Base-by-base conservation (phyloP, 23 tunicate species). In the Oikopleura dioica region DNA sequence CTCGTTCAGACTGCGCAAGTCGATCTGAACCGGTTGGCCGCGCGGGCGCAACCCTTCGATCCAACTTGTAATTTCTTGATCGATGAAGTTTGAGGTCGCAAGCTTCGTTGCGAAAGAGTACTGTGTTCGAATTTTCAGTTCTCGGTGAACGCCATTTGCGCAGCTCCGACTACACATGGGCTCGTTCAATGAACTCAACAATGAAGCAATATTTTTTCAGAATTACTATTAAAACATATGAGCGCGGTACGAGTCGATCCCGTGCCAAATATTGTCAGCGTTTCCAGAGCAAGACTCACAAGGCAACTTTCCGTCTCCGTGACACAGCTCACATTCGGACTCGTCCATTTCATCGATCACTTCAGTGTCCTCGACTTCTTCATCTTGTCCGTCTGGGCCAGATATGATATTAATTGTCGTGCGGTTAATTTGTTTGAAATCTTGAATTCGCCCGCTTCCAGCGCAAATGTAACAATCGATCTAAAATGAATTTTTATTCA, bases 381-480 rank as follows among this genome's bases (percentile, higher is more conserved):
- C 72, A 28, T 63, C 72, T 24, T 21, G 4, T 28, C 72, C 72
- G 16, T 63, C 72, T 2, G 4, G 30, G 33, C 26, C 26, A 2
- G 2, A 2, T 28, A 63, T 28, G 5, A 63, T 2, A 2, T 24
- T 63, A 2, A 12, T 63, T 31, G 16, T 63, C 16, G 33, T 28
- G 2, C 5, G 4, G 16, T 63, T 31, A 63, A 63, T 31, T 63
- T 63, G 72, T 28, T 28, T 24, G 33, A 63, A 63, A 63, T 63
- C 72, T 63, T 63, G 72, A 28, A 63, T 63, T 16, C 72, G 72
- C 29, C 72, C 72, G 26, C 72, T 63, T 63, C 72, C 72, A 16
- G 30, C 72, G 26, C 72, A 63, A 16, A 63, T 2, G 26, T 63
- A 28, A 31, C 72, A 63, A 28, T 63, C 72, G 29, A 63, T 63